A percentile compares a stretch with the other conserved stretches of the same genome.
These are phyloP conservation scores for Rhinogobio ventralis DNA, from an alignment of 2,797 vertebrate genomes.

Conservation along the genomic window DNA sequence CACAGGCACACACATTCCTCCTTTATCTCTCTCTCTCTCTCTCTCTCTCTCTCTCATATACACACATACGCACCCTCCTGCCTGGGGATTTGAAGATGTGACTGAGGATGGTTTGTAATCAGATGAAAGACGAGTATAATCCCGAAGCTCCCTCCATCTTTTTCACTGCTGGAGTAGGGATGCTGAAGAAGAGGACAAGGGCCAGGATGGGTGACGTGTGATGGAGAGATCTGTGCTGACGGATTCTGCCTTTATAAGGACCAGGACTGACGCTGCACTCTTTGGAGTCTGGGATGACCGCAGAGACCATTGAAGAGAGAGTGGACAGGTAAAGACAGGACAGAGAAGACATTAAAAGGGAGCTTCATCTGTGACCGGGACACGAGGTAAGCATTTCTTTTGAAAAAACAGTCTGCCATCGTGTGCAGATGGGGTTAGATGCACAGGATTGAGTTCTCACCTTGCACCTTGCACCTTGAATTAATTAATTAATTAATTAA, in stretches of 20 bases:
- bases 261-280: conserved; percentile 48
- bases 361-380: conserved; percentile 24
- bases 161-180: conserved; percentile 58
- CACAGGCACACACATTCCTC: conserved; percentile 25
- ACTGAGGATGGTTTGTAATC: conserved; percentile 71
- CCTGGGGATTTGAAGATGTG: conserved; percentile 71
- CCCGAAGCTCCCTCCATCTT: conserved; percentile 72
- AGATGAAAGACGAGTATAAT: conserved; percentile 73
- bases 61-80: conserved; percentile 37
- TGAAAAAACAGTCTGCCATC: not conserved
- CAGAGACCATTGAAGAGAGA: conserved; percentile 29
- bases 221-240: conserved; percentile 48
- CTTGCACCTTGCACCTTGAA: too few species aligned
- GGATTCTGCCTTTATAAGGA: conserved; percentile 48
- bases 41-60: conserved; percentile 17
- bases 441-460: conserved; percentile 27
- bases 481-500: too few species aligned
- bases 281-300: conserved; percentile 38
- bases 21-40: not conserved
- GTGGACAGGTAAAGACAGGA: conserved; percentile 12
- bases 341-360: conserved; percentile 27
- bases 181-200: conserved; percentile 53
- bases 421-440: conserved; percentile 28
- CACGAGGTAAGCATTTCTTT: conserved; percentile 43
- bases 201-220: conserved; percentile 53